Evolutionary conservation across 2,113 vertebrate species (phyloP), one percentile per base, ranked within the genome.

Genomic region (Hemiscyllium ocellatum): DNA sequence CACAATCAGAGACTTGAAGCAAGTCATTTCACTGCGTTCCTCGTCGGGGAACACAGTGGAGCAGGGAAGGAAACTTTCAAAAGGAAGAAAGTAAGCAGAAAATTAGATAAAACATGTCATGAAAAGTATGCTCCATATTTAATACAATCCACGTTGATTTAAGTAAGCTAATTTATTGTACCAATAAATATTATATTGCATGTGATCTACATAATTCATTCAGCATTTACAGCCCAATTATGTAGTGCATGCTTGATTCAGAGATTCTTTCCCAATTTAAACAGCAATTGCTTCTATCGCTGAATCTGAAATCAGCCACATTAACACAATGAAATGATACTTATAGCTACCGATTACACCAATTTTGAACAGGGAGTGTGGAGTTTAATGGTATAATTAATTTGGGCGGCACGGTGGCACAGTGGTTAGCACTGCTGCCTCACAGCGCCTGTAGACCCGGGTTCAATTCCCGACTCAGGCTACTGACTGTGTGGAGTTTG

Each of bases 321-420:
- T 93, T 68, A 93, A 6, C 89, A 93, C 89, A 93, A 61, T 66
- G 89, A 66, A 65, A 37, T 68, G 89, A 37, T 93, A 93, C 89
- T n/a, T 68, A 65, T 5, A 15, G 61, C 61, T 37, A 61, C 22
- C 37, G 89, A 93, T 68, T 93, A 93, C 17, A 61, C 89, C 33
- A 93, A 93, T 93, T 93, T 93, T 6, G 56, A 93, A 37, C 61
- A 20, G 61, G 17, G 66, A 93, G 26, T 68, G n/a, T 68, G 12
- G 61, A 68, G 61, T 42, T 93, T 93, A 93, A 93, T 93, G 61
- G 89, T 3, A 4, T 3, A 93, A 93, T n/a, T n/a, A n/a, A n/a
- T n/a, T n/a, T n/a, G n/a, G n/a, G n/a, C n/a, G n/a, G n/a, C n/a
- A n/a, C n/a, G n/a, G n/a, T n/a, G n/a, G n/a, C n/a, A n/a, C n/a